These are phyloP conservation scores for Hydropotes inermis DNA, from an alignment of 2,113 vertebrate species.

Conservation along the genomic window DNA sequence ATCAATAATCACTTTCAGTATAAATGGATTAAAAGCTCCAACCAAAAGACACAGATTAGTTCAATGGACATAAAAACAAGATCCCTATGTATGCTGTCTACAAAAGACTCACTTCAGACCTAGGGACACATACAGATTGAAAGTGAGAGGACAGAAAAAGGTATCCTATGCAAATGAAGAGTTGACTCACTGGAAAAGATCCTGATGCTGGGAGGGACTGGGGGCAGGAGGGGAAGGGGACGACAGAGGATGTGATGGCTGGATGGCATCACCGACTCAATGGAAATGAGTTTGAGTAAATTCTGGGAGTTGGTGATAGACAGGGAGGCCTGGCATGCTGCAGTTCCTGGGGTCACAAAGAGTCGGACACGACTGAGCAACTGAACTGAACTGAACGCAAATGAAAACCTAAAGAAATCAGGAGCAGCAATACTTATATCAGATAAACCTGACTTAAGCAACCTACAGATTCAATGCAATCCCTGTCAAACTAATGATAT, in stretches of 20 bases:
- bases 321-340: no score
- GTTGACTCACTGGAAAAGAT: no score
- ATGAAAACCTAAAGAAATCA: not conserved
- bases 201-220: no score
- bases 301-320: no score
- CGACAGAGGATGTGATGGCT: no score
- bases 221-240: no score
- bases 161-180: not conserved
- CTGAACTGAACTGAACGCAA: not conserved
- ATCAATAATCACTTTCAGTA: not conserved
- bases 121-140: not conserved
- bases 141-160: not conserved
- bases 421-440: not conserved
- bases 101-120: not conserved
- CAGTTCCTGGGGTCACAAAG: no score
- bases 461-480: not conserved
- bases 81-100: not conserved
- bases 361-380: no score
- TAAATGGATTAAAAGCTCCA: not conserved
- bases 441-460: not conserved
- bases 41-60: not conserved
- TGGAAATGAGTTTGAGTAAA: no score
- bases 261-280: no score
- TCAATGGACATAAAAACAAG: not conserved
- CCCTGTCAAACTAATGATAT: not conserved